Evolutionary conservation across 1,140 invertebrate species (phyloP).

Genomic region (Campoletis sonorensis): DNA sequence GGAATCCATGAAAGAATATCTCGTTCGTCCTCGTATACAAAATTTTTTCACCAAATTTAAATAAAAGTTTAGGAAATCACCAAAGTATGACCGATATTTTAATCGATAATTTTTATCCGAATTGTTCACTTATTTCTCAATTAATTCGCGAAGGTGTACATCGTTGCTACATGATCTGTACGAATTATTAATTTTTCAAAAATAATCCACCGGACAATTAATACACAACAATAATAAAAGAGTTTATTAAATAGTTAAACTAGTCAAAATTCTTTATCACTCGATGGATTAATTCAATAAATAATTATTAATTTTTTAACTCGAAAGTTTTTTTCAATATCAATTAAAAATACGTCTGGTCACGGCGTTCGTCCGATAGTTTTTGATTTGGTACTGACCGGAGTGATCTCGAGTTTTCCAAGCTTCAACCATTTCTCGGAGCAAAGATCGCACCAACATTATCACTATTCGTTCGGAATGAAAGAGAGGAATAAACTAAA

Average conservation of each 20-base stretch:
- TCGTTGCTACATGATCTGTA: conserved; percentile 49
- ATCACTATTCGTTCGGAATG: neutral
- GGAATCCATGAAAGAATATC: conserved; percentile 64
- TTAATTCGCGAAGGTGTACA: neutral
- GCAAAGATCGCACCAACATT: conserved; percentile 52
- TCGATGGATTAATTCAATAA: neutral
- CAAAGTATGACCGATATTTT: neutral
- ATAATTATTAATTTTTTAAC: neutral
- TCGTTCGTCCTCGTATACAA: conserved; percentile 16
- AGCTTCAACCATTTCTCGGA: conserved; percentile 34
- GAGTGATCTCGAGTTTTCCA: conserved; percentile 21
- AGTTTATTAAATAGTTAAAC: neutral
- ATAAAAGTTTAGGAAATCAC: neutral
- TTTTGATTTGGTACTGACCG: conserved; percentile 16
- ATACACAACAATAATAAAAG: neutral
- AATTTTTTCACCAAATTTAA: conserved; percentile 8
- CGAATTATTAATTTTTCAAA: neutral
- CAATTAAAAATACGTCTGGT: neutral
- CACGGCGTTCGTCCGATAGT: neutral
- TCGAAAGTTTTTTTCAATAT: neutral
- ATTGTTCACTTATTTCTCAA: neutral
- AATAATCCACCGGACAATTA: neutral
- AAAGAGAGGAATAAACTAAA: conserved; percentile 17
- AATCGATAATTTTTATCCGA: neutral
- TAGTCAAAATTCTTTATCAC: neutral